Conservation (phyloP, 2,888 invertebrate species). For the Cacoxenus indagator region DNA sequence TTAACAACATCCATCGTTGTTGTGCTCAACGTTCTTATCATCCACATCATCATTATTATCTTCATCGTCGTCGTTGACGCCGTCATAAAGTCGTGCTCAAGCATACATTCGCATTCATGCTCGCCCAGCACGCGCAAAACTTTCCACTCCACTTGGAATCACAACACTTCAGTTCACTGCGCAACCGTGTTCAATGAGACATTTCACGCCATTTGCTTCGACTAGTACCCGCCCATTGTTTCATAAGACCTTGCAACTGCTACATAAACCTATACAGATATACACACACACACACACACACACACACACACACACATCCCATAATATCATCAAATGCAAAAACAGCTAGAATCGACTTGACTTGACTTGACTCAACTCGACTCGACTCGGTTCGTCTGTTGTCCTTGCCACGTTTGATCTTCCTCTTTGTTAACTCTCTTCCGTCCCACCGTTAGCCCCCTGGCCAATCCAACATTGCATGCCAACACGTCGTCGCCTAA, state of each 20-base stretch:
- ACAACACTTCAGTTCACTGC: constrained; percentile 27
- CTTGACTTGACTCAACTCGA: too few species aligned
- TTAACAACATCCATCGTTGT: neutral
- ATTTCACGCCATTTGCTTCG: constrained; percentile 55
- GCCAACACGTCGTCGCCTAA: too few species aligned
- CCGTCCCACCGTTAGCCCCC: too few species aligned
- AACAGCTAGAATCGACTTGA: too few species aligned
- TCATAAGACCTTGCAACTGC: constrained; percentile 4
- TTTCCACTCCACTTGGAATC: constrained; percentile 20
- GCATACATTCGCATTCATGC: neutral
- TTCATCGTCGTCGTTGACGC: neutral
- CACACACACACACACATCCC: neutral
- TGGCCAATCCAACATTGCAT: too few species aligned
- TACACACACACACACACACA: too few species aligned
- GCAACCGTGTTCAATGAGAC: constrained; percentile 55
- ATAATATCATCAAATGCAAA: neutral
- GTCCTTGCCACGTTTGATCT: neutral
- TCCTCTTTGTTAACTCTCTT: too few species aligned
- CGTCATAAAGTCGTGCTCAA: neutral
- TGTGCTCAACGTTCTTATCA: neutral
- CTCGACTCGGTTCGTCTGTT: neutral
- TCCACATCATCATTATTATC: neutral
- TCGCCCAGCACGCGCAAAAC: neutral
- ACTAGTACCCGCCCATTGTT: neutral
- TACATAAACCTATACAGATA: too few species aligned